phyloP scores from a whole-genome alignment of 2,113 vertebrate species.

The Platichthys stellatus region DNA sequence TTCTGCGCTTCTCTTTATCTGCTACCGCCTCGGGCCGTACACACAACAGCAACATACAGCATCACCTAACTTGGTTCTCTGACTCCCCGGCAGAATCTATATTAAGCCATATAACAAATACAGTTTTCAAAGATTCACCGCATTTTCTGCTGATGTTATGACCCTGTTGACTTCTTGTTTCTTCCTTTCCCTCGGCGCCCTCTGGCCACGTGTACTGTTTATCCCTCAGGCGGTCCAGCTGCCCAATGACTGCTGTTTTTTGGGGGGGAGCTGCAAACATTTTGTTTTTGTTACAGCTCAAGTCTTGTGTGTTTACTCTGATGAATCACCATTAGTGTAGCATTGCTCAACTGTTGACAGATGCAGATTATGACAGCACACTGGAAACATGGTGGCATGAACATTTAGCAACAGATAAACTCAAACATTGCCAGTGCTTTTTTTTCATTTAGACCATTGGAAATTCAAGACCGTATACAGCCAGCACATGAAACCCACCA shows the following conservation, averaged over 20 bases:
- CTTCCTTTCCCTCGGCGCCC: slow-evolving; percentile 31
- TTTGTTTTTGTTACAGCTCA: slow-evolving; percentile 37
- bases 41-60: slow-evolving; percentile 28
- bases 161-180: slow-evolving; percentile 34
- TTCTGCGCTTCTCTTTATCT: slow-evolving; percentile 19
- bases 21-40: slow-evolving; percentile 21
- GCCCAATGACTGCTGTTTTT: slow-evolving; percentile 7
- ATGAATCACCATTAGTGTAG: slow-evolving; percentile 37
- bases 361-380: background rate
- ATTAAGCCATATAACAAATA: slow-evolving; percentile 35
- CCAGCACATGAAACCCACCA: slow-evolving; percentile 16
- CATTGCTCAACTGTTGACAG: background rate
- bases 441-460: background rate
- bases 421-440: background rate
- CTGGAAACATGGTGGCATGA: slow-evolving; percentile 8
- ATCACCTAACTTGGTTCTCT: slow-evolving; percentile 12
- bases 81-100: slow-evolving; percentile 33
- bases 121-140: slow-evolving; percentile 11
- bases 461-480: slow-evolving; percentile 13
- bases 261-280: slow-evolving; percentile 21
- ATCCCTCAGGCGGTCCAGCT: slow-evolving; percentile 57
- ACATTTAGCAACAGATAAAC: background rate
- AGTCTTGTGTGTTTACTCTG: slow-evolving; percentile 28
- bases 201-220: slow-evolving; percentile 42
- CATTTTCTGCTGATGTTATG: slow-evolving; percentile 26